Conservation (phyloP, 92 coral and sea anemone species). For the Desmophyllum pertusum region DNA sequence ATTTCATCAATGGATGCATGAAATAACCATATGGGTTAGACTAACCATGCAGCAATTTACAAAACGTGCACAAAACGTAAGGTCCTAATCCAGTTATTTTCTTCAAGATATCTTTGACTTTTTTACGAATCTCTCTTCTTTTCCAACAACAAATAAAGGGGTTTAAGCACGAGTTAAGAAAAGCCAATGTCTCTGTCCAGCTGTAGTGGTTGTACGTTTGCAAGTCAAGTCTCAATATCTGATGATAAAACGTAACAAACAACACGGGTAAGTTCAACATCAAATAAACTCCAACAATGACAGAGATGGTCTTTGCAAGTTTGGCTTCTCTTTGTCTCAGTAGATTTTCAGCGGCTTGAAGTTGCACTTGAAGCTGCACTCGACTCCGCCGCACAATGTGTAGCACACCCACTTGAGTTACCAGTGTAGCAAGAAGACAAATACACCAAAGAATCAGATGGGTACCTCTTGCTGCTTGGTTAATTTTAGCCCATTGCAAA, state of each 20-base stretch:
- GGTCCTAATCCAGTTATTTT: background rate
- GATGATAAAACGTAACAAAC: conserved; percentile 1
- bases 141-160: conserved; percentile 74
- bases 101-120: conserved; percentile 9
- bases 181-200: conserved; percentile 75
- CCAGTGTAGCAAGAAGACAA: background rate
- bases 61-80: background rate
- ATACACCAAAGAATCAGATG: conserved; percentile 27
- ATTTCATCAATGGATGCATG: too few species aligned
- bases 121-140: conserved; percentile 51
- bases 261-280: conserved; percentile 18
- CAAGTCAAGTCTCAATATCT: conserved; percentile 22
- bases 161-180: conserved; percentile 63
- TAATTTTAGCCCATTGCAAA: conserved; percentile 13
- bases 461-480: background rate
- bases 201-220: conserved; percentile 50
- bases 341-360: background rate
- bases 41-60: background rate
- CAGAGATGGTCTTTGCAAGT: conserved; percentile 39
- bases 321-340: conserved; percentile 30
- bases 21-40: too few species aligned
- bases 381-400: conserved; percentile 22
- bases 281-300: conserved; percentile 59
- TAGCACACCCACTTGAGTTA: background rate
- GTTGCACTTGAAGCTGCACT: background rate